Base-by-base conservation (phyloP, 1,140 invertebrate genomes). In the Dendrolimus punctatus region DNA sequence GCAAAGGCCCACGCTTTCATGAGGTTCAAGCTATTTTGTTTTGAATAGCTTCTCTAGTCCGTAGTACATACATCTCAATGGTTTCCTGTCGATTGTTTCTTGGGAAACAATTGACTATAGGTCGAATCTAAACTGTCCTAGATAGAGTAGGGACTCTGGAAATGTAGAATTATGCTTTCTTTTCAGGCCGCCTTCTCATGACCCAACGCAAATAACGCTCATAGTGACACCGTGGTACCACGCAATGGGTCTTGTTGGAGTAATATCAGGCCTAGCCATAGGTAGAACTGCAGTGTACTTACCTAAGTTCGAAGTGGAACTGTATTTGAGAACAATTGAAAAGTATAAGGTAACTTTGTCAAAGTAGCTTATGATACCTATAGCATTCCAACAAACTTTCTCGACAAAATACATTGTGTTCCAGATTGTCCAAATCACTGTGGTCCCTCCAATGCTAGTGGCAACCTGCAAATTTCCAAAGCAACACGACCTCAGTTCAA, bases 241-340 rank as follows among this genome's bases (percentile, higher is more conserved):
- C 62, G 48, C 68, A 0, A 84, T 88, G 66, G 80, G 83, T 0
- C 72, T 89, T 1, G 56, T 74, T 9, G 56, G 72, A 2, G 60
- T 68, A 0, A 10, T 88, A 3, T 36, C 57, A 4, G 40, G 44
- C 8, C 45, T 88, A 4, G 7, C 62, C 4, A 53, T 49, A 38
- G 87, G 79, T 2, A 64, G 60, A 3, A 88, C 77, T 6, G 58
- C 73, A 0, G 63, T 91, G 0, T 87, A 87, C 9, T 57, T 92
- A 9, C 77, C 89, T 6, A 86, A 84, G 49, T 94, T 94, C 71
- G 90, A 93, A 1, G 84, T 89, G 7, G 76, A 91, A 44, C 43
- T 85, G 0, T 93, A 91, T 68, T 72, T 93, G 7, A 83, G 78
- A 52, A 73, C 85, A 3, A 64, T 91, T 39, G 73, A 79, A 62